Evolutionary conservation across 2,113 vertebrate genomes (phyloP).

Genomic region (Chaenogobius annularis): DNA sequence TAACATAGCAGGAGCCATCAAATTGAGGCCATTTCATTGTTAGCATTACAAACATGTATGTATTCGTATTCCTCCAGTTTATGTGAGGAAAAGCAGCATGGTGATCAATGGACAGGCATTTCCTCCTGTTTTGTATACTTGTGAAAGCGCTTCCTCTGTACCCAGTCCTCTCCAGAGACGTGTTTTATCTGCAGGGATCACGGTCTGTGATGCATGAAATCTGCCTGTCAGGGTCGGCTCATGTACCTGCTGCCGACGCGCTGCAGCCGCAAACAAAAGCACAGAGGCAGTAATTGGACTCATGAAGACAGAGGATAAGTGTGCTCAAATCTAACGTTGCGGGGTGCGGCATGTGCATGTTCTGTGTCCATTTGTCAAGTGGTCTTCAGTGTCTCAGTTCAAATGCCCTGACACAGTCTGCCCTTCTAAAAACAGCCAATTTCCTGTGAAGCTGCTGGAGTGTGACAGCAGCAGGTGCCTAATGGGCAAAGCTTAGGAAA

Average conservation of each 20-base stretch:
- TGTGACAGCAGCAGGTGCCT: conserved; percentile 72
- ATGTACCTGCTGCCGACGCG: conserved; percentile 48
- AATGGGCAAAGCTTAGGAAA: conserved; percentile 72
- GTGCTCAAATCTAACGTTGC: conserved; percentile 43
- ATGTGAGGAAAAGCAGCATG: neutral
- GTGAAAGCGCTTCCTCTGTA: conserved; percentile 35
- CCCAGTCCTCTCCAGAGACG: conserved; percentile 56
- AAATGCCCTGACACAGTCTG: conserved; percentile 40
- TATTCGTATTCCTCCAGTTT: too few species aligned
- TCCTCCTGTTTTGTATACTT: conserved; percentile 28
- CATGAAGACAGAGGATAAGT: conserved; percentile 60
- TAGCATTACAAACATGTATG: too few species aligned
- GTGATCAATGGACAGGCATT: conserved; percentile 31
- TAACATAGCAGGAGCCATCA: too few species aligned
- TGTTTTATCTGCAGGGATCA: conserved; percentile 54
- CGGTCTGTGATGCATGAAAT: conserved; percentile 68
- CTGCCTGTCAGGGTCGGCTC: conserved; percentile 70
- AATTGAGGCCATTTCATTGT: too few species aligned
- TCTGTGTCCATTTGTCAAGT: conserved; percentile 15
- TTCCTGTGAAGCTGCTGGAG: conserved; percentile 56
- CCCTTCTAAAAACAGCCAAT: conserved; percentile 66
- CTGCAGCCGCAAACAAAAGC: conserved; percentile 10
- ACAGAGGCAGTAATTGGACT: conserved; percentile 63
- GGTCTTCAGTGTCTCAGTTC: conserved; percentile 47
- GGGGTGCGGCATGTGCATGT: conserved; percentile 29